phyloP scores from a whole-genome alignment of 2,113 vertebrate genomes.

The Thalassarche chlororhynchos region DNA sequence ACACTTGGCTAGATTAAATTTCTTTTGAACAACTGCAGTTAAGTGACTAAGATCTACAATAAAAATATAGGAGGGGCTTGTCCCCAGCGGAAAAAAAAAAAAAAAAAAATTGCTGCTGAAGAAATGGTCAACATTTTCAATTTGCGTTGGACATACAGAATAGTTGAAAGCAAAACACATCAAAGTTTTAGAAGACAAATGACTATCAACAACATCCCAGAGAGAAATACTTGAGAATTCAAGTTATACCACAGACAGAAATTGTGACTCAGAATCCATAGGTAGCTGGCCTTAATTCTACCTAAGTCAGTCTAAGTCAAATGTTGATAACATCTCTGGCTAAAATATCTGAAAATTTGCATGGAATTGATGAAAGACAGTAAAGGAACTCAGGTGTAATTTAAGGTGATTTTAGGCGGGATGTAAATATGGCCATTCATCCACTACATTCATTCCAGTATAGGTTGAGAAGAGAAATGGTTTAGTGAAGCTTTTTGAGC shows the following conservation, averaged over 20 bases:
- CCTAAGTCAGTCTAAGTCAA: background rate
- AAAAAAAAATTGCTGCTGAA: background rate
- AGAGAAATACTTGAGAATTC: background rate
- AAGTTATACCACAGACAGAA: background rate
- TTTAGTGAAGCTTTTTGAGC: background rate
- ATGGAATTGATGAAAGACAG: background rate
- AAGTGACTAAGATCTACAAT: background rate
- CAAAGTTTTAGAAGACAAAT: background rate
- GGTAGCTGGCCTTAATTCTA: background rate
- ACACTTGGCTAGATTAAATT: background rate
- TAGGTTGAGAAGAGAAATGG: background rate
- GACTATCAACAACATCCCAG: background rate
- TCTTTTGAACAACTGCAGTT: background rate
- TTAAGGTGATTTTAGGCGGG: background rate
- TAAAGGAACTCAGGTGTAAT: background rate
- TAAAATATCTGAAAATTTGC: background rate
- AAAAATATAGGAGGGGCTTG: background rate
- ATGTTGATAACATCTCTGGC: background rate
- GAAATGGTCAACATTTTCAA: background rate
- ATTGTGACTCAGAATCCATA: background rate
- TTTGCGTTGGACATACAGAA: background rate
- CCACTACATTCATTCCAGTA: background rate
- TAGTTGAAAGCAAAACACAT: background rate
- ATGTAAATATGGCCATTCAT: background rate
- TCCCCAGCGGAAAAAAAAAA: background rate